Evolutionary conservation across 1,140 invertebrate species (phyloP), one percentile per base, ranked within the genome.

Genomic region (Lepidotrigona ventralis): DNA sequence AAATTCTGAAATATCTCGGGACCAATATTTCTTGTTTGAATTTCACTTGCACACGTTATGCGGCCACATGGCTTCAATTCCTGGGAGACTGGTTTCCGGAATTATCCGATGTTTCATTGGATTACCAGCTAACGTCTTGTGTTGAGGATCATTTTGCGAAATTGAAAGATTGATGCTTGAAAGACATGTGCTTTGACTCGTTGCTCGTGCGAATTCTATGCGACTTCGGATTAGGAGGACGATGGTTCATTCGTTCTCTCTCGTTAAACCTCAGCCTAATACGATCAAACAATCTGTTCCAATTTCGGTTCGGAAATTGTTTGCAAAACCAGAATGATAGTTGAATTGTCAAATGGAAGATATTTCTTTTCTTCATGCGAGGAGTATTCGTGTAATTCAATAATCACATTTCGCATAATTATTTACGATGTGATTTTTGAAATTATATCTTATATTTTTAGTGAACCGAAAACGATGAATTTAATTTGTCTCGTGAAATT

Each of bases 31-130:
- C 85, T 70, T n/a, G 63, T 69, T 81, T 66, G 73, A 88, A 88
- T 88, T 88, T 83, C 81, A 81, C 81, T 86, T 58, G 79, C 60
- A 89, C 70, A 75, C 86, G 56, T 84, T 83, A 71, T 29, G 21
- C 53, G 51, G 87, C 78, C 88, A 89, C 88, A 87, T 89, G 88
- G 81, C 88, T 15, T 26, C 39, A 15, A 14, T 81, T 86, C 84
- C 78, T 72, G 39, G 70, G 84, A 81, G 84, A 85, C 56, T 46
- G 19, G 17, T 17, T 51, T 33, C 46, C 75, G 39, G 69, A n/a
- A n/a, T n/a, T n/a, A n/a, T n/a, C n/a, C n/a, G n/a, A n/a, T n/a
- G 26, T 21, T 8, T 56, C n/a, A n/a, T 23, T 56, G 39, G 26
- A 21, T 39, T 21, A 23, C 15, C 58, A 66, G 33, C 11, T 63